Percentiles rank a stretch among this genome's conserved stretches.
Conservation (phyloP, 1,140 invertebrate species). For the Lordiphosa mommai region DNA sequence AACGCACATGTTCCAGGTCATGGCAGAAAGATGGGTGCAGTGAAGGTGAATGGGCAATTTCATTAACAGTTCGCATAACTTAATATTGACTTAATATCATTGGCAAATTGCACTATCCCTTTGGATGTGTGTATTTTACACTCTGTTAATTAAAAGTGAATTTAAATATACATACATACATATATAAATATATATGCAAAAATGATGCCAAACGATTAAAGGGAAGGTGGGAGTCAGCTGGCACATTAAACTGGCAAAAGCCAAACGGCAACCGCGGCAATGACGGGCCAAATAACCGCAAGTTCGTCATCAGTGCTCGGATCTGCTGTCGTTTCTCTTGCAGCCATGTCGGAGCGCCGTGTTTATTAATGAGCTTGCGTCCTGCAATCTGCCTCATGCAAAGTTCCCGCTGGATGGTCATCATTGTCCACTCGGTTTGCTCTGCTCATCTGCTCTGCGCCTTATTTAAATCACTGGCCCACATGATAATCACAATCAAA, state of each 20-base stretch:
- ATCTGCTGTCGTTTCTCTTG: conserved; percentile 14
- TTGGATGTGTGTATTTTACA: conserved; percentile 13
- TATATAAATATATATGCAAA: no score
- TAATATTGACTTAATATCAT: conserved; percentile 14
- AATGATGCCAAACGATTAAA: neutral
- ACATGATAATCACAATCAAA: conserved; percentile 66
- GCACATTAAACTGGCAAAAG: conserved; percentile 25
- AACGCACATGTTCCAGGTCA: neutral
- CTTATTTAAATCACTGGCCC: conserved; percentile 67
- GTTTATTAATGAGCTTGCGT: conserved; percentile 63
- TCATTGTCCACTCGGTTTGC: neutral
- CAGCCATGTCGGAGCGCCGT: conserved; percentile 17
- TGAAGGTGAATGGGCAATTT: conserved; percentile 7
- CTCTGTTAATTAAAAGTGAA: conserved; percentile 29
- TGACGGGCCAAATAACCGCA: conserved; percentile 45
- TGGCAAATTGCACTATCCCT: conserved; percentile 7
- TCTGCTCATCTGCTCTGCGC: neutral
- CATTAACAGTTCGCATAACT: conserved; percentile 19
- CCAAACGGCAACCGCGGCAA: conserved; percentile 14
- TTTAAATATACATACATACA: no score
- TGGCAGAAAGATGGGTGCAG: no score
- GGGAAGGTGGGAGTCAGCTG: neutral
- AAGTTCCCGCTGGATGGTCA: conserved; percentile 20
- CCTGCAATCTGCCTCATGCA: conserved; percentile 54
- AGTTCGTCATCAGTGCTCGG: conserved; percentile 46